These are phyloP conservation scores for Diaperis boleti DNA, from an alignment of 2,888 invertebrate genomes.

Conservation along the genomic window DNA sequence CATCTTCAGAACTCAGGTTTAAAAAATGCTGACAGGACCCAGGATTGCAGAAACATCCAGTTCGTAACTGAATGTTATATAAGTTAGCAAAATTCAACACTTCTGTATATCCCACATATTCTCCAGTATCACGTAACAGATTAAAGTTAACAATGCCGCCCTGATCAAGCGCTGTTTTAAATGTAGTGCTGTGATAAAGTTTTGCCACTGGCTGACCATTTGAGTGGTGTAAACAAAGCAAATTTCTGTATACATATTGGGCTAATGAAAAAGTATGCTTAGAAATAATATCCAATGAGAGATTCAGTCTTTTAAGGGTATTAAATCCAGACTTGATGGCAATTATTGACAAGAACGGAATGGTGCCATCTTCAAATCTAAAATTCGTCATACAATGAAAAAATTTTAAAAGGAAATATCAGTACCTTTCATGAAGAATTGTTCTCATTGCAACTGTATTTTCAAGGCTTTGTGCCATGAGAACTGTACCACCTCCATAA, in stretches of 20 bases:
- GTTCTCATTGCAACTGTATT: conserved; percentile 79
- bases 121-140: conserved; percentile 80
- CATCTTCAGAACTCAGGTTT: conserved; percentile 74
- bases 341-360: conserved; percentile 87
- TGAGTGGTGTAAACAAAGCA: conserved; percentile 75
- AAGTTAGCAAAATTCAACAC: conserved; percentile 90
- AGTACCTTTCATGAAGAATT: conserved; percentile 79
- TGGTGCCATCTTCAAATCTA: conserved; percentile 96
- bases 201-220: conserved; percentile 78
- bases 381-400: too few relatives aligned
- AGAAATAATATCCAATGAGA: conserved; percentile 76
- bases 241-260: conserved; percentile 75
- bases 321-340: conserved; percentile 87
- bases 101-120: conserved; percentile 90
- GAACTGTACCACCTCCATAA: conserved; percentile 96
- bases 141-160: conserved; percentile 93
- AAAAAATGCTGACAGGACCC: conserved; percentile 92
- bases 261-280: conserved; percentile 82
- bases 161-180: conserved; percentile 74
- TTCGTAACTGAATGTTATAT: conserved; percentile 87
- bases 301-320: conserved; percentile 74
- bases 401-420: too few relatives aligned
- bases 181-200: conserved; percentile 82
- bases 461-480: conserved; percentile 81
- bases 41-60: conserved; percentile 97